Conservation (phyloP, 1,140 invertebrate genomes). For the Lepidurus arcticus region DNA sequence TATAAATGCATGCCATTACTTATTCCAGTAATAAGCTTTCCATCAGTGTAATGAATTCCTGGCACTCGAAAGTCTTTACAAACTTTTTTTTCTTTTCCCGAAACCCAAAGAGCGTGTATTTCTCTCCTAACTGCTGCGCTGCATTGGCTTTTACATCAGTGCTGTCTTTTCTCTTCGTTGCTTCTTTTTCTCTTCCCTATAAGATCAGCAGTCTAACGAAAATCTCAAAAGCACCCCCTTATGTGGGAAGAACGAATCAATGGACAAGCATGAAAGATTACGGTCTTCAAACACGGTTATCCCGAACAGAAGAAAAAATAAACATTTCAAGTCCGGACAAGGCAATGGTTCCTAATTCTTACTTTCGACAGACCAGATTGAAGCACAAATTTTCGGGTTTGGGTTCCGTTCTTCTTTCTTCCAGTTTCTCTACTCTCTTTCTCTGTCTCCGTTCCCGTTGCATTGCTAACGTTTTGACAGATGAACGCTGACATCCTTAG, state of each 20-base stretch:
- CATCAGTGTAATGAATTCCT: conserved; percentile 19
- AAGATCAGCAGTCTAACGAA: conserved; percentile 2
- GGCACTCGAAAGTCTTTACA: neutral
- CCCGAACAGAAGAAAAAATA: neutral
- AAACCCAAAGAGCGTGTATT: neutral
- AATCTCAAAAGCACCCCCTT: neutral
- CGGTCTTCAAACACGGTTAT: neutral
- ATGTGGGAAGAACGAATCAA: neutral
- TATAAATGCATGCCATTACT: neutral
- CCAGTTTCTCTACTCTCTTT: neutral
- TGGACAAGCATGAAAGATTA: conserved; percentile 7
- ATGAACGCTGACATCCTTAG: neutral
- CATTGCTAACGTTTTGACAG: neutral
- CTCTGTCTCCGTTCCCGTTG: neutral
- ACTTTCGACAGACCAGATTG: neutral
- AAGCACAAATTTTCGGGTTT: neutral
- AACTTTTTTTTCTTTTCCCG: neutral
- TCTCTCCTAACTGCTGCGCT: neutral
- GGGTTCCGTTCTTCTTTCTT: neutral
- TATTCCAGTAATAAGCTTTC: conserved; percentile 22
- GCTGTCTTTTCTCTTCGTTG: neutral
- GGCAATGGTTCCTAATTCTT: conserved; percentile 19
- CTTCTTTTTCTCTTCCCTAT: neutral
- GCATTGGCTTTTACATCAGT: conserved; percentile 9
- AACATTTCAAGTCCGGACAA: neutral